Evolutionary conservation across 2,888 invertebrate genomes (phyloP).

Genomic region (Archips xylosteana): DNA sequence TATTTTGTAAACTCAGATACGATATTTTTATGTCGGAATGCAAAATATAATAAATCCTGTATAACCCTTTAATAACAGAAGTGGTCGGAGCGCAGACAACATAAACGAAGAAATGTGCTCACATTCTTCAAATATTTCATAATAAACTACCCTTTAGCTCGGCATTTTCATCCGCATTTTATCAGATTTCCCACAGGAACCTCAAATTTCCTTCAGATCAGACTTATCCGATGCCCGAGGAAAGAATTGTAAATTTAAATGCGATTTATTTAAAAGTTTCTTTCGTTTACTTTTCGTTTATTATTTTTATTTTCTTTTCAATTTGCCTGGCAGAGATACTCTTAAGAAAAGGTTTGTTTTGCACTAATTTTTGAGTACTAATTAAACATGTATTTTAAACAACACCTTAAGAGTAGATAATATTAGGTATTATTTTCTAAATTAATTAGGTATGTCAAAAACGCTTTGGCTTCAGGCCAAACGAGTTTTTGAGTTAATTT

Average conservation of each 20-base stretch:
- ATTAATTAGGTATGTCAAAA: too few species aligned
- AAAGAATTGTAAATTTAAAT: not conserved
- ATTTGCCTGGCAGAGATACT: too few species aligned
- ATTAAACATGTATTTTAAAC: too few species aligned
- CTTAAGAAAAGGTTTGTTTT: too few species aligned
- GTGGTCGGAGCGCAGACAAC: not conserved
- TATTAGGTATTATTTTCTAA: too few species aligned
- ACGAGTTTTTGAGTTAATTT: too few species aligned
- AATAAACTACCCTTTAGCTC: constrained; percentile 9
- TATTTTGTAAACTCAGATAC: too few species aligned
- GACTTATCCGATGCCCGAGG: not conserved
- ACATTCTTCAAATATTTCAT: constrained; percentile 17
- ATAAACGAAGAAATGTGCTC: constrained; percentile 18
- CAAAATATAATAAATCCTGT: not conserved
- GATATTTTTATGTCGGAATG: too few species aligned
- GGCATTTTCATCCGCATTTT: constrained; percentile 13
- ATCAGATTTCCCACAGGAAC: constrained; percentile 11
- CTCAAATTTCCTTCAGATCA: constrained; percentile 10
- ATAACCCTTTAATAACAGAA: constrained; percentile 7
- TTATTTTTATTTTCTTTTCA: not conserved
- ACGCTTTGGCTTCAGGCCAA: too few species aligned
- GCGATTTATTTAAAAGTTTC: not conserved
- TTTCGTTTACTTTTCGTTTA: too few species aligned
- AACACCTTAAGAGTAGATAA: too few species aligned
- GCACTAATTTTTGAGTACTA: too few species aligned